phyloP scores from a whole-genome alignment of 2,888 invertebrate genomes.

The Strigamia maritima region DNA sequence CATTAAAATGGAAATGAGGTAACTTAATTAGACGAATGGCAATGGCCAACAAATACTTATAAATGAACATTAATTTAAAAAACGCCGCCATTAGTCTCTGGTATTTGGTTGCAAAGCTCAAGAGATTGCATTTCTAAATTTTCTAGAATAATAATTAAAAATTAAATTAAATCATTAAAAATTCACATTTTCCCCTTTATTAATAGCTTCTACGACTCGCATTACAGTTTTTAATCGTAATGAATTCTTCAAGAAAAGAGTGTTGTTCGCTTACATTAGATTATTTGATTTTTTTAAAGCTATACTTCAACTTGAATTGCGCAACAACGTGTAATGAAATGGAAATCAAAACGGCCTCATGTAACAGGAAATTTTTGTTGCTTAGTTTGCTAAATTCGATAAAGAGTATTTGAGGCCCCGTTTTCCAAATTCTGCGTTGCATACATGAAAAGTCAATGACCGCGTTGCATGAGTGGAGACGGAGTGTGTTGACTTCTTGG shows the following conservation, averaged over 20 bases:
- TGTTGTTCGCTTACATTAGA: not conserved
- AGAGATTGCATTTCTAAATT: not conserved
- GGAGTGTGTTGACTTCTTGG: conserved; percentile 34
- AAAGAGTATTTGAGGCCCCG: conserved; percentile 24
- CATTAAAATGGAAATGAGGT: too few species aligned
- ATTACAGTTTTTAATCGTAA: not conserved
- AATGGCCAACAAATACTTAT: too few species aligned
- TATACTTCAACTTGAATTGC: conserved; percentile 13
- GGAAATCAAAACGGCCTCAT: conserved; percentile 28
- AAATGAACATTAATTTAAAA: not conserved
- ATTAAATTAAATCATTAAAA: conserved; percentile 3
- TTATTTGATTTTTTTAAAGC: conserved; percentile 13
- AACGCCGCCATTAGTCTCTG: not conserved
- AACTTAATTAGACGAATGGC: too few species aligned
- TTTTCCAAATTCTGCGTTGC: conserved; percentile 29
- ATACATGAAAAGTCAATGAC: conserved; percentile 32
- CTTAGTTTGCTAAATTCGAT: conserved; percentile 32
- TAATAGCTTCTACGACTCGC: not conserved
- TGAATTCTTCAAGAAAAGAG: not conserved
- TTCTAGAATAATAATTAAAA: not conserved
- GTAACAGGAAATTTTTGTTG: conserved; percentile 31
- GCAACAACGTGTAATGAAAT: conserved; percentile 30
- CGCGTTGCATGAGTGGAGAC: conserved; percentile 31
- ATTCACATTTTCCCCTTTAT: not conserved
- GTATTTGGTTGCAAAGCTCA: not conserved